Percentiles rank a stretch among this genome's conserved stretches.
Conservation (phyloP, 2,797 vertebrate species). For the Microtus obscurus region DNA sequence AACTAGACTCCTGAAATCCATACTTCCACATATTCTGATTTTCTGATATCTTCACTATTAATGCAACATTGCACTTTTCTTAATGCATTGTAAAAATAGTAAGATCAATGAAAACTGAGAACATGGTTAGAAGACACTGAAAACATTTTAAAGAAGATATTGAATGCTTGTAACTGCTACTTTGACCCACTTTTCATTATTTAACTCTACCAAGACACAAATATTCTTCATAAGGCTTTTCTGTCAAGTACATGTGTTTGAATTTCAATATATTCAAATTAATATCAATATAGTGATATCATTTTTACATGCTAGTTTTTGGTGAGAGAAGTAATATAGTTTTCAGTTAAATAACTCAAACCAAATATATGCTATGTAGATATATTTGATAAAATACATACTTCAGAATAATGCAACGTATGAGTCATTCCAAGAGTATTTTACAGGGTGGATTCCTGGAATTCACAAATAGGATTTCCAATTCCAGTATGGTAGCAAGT, state of each 20-base stretch:
- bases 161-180: not conserved
- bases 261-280: constrained; percentile 17
- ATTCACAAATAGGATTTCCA: not conserved
- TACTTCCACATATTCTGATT: not conserved
- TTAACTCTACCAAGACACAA: not conserved
- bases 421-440: not conserved
- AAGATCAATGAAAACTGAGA: not conserved
- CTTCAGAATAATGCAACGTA: not conserved
- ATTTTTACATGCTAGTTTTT: not conserved
- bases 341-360: constrained; percentile 4
- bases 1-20: not conserved
- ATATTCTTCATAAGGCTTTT: not conserved
- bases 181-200: constrained; percentile 38
- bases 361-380: not conserved
- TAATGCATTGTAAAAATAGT: not conserved
- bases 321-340: not conserved
- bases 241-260: not conserved
- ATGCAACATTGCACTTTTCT: not conserved
- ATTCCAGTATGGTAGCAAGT: not conserved
- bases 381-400: not conserved
- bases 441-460: not conserved
- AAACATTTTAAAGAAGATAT: not conserved
- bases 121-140: not conserved
- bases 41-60: not conserved
- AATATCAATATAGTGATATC: not conserved